Conservation (phyloP, 1,140 invertebrate species). For the Drosophila albomicans region DNA sequence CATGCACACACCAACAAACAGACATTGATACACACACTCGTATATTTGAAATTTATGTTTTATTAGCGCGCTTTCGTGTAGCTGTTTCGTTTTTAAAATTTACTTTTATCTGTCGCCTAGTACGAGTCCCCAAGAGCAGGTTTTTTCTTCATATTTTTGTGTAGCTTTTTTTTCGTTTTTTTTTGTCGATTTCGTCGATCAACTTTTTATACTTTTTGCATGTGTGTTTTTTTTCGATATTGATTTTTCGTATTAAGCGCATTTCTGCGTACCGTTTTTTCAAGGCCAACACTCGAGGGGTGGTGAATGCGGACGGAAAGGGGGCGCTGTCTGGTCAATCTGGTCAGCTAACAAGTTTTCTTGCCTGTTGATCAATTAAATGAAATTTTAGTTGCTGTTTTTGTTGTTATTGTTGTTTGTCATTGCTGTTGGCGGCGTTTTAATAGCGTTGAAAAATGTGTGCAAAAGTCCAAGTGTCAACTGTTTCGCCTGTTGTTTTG, state of each 20-base stretch:
- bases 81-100: slow-evolving; percentile 42
- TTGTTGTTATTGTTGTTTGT: slow-evolving; percentile 25
- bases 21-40: background rate
- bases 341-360: slow-evolving; percentile 68
- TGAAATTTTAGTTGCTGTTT: slow-evolving; percentile 37
- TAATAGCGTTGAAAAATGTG: slow-evolving; percentile 61
- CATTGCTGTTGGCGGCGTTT: slow-evolving; percentile 32
- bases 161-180: background rate
- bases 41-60: slow-evolving; percentile 50
- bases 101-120: slow-evolving; percentile 58
- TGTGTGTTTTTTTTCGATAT: slow-evolving; percentile 62
- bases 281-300: slow-evolving; percentile 71
- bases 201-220: slow-evolving; percentile 46
- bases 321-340: slow-evolving; percentile 33
- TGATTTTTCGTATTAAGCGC: slow-evolving; percentile 82
- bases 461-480: slow-evolving; percentile 73
- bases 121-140: slow-evolving; percentile 52
- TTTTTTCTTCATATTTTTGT: slow-evolving; percentile 34
- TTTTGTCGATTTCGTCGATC: slow-evolving; percentile 27
- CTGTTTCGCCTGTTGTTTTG: slow-evolving; percentile 25
- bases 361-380: slow-evolving; percentile 64
- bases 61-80: slow-evolving; percentile 63
- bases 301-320: slow-evolving; percentile 7
- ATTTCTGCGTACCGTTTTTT: slow-evolving; percentile 79
- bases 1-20: background rate